Conservation (phyloP, 2,888 invertebrate genomes). For the Acanthosepion esculentum region DNA sequence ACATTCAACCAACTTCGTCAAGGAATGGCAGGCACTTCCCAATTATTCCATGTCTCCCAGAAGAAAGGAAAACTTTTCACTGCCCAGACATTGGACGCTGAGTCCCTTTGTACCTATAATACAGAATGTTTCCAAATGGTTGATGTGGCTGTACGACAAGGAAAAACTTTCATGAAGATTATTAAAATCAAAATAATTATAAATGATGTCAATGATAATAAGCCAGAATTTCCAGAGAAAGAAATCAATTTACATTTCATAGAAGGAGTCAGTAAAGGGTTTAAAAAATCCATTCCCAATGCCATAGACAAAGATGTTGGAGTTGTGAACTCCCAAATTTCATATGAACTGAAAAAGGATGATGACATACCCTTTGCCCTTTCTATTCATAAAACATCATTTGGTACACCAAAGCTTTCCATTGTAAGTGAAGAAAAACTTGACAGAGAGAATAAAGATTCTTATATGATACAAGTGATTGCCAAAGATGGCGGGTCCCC, state of each 20-base stretch:
- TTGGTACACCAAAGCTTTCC: background rate
- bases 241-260: slow-evolving; percentile 50
- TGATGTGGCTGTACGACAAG: slow-evolving; percentile 1
- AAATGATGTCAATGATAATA: background rate
- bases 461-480: background rate
- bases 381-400: background rate
- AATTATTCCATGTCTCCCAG: background rate
- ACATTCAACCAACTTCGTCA: background rate
- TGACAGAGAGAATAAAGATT: background rate
- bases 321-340: background rate
- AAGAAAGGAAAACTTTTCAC: slow-evolving; percentile 1
- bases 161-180: background rate
- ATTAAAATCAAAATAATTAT: background rate
- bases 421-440: background rate
- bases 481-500: background rate
- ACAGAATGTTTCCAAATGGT: slow-evolving; percentile 33
- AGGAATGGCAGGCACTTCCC: background rate
- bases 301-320: background rate
- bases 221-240: background rate
- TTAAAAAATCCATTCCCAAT: background rate
- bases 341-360: background rate
- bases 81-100: background rate
- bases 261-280: slow-evolving; percentile 58
- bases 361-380: background rate
- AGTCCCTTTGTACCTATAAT: background rate